These are phyloP conservation scores for Marmota flaviventris DNA, from an alignment of 2,113 vertebrate genomes.

Conservation along the genomic window DNA sequence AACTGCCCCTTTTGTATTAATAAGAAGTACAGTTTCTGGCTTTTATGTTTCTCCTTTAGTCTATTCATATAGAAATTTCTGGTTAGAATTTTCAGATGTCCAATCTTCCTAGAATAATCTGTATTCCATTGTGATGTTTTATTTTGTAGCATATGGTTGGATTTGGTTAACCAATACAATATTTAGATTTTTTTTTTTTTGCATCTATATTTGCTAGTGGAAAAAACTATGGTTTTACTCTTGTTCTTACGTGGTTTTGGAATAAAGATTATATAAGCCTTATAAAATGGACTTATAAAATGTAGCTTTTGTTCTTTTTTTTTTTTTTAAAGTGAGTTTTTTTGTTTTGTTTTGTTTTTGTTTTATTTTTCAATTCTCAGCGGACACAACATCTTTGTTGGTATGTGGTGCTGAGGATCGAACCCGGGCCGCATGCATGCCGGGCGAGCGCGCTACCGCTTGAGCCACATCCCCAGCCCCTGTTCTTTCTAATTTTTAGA, in stretches of 20 bases:
- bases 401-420: too few relatives aligned
- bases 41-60: neutral
- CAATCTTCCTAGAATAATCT: neutral
- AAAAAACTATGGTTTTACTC: neutral
- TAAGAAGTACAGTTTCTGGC: neutral
- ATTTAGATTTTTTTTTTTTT: neutral
- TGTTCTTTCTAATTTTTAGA: neutral
- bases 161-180: neutral
- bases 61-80: neutral
- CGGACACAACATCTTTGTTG: too few relatives aligned
- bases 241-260: neutral
- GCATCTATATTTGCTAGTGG: neutral
- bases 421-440: too few relatives aligned
- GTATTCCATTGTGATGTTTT: neutral
- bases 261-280: neutral
- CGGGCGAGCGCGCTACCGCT: too few relatives aligned
- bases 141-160: constrained; percentile 15
- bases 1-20: neutral
- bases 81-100: neutral
- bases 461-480: too few relatives aligned
- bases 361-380: too few relatives aligned
- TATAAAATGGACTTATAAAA: neutral
- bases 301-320: neutral
- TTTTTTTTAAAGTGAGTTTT: too few relatives aligned
- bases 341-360: too few relatives aligned